Base-by-base conservation (phyloP, 2,888 invertebrate species). In the Sinelater perroti region DNA sequence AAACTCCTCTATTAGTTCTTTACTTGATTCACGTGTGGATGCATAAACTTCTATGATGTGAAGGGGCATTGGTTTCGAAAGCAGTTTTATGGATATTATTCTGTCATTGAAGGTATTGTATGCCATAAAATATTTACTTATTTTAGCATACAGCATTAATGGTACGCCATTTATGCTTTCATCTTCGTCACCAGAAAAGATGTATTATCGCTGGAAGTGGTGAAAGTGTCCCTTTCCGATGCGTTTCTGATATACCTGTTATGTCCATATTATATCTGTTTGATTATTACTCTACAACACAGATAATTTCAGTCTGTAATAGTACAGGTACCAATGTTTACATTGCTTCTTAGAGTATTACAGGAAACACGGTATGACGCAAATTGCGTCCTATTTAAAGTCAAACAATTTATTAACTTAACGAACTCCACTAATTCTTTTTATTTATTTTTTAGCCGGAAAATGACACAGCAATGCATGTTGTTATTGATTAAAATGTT, bases 161-260 rank as follows among this genome's bases (percentile, higher is more conserved):
- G 44, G 28, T n/a, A 44, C 44, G 2, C 28, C 44, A 17, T 44
- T 26, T 2, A 3, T 13, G 35, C 6, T 35, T 17, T 17, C n/a
- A 28, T 44, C 20, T 28, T 44, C 44, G 8, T 20, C 17, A 10
- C 28, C 13, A 2, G 44, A 44, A 10, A 28, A 28, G 16, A 44
- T 14, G 16, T 13, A 28, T 44, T 26, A 3, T 16, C 35, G 16
- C 5, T 44, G 1, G 26, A 13, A n/a, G 24, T 20, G 6, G 42
- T 42, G 24, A 42, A 24, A n/a, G 3, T 42, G 42, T 2, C 42
- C 42, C 24, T 42, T 24, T 24, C 21, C 42, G 26, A 7, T 21
- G 24, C 5, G 26, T 42, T 24, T 42, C 26, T n/a, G 42, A 20
- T 11, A 42, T 21, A 11, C 14, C 42, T 6, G 42, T 24, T 5